Base-by-base conservation (phyloP, 2,888 invertebrate genomes). In the Escarpia spicata region DNA sequence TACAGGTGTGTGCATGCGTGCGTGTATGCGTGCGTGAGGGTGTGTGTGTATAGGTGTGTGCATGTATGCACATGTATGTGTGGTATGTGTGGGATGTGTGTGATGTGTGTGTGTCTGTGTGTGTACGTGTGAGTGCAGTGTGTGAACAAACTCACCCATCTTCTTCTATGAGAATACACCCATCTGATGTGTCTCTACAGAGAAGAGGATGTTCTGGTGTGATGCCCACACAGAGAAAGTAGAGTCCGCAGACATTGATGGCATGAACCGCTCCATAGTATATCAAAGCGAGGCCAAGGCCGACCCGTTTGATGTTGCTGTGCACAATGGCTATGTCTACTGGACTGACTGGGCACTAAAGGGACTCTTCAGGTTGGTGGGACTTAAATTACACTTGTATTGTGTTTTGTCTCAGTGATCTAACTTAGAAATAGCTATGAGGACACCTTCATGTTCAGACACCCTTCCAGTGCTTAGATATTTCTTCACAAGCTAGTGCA, bases 281-380 rank as follows among this genome's bases (percentile, higher is more conserved):
- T 93, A 95, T 19, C 91, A 93, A n/a, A 91, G 91, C 9, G 95
- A 95, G 90, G 92, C 93, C 0, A 94, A 93, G 31, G 95, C 95
- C 0, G 96, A 96, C 93, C 96, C 95, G 93, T 96, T 96, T 93
- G 95, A 95, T 2, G 94, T 96, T 9, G 93, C 95, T 19, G 91
- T 95, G 12, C 93, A 95, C 43, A 95, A 95, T 8, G 93, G 94
- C 10, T 95, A 95, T 93, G 94, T 96, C 10, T 96, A 95, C 93
- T 94, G 95, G 91, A 95, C 95, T 12, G 96, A 96, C 93, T 96
- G 96, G 96, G 95, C 58, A 45, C 58, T 92, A n/a, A 75, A 91
- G 58, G 94, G 94, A 15, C 75, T 75, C 4, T 75, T 75, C 75
- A 75, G 75, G 75, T 75, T 75, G 75, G 75, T 75, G 19, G 6